phyloP scores from a whole-genome alignment of 2,888 invertebrate species.

The Macroteleia sp. region DNA sequence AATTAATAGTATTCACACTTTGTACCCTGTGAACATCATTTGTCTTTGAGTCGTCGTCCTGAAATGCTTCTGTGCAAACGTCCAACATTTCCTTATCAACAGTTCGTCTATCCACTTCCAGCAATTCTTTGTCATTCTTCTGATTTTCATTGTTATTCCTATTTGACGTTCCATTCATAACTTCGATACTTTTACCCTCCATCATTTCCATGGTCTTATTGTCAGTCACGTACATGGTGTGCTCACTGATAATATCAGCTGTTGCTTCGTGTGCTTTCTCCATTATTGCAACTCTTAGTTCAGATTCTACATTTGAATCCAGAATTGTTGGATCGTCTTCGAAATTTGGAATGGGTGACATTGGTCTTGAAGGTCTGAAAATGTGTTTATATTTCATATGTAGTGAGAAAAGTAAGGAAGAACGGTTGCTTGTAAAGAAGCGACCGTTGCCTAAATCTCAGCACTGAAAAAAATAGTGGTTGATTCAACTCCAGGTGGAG shows the following conservation, averaged over 20 bases:
- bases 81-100: too few relatives aligned
- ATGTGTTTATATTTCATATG: too few relatives aligned
- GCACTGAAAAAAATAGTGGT: too few relatives aligned
- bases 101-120: slow-evolving; percentile 71
- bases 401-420: too few relatives aligned
- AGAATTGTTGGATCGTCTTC: slow-evolving; percentile 79
- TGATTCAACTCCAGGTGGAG: too few relatives aligned
- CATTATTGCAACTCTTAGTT: slow-evolving; percentile 46
- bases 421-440: too few relatives aligned
- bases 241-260: slow-evolving; percentile 67
- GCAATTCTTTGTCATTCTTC: slow-evolving; percentile 61
- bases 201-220: slow-evolving; percentile 78
- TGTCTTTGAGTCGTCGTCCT: slow-evolving; percentile 67
- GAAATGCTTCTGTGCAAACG: slow-evolving; percentile 68
- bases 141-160: slow-evolving; percentile 73
- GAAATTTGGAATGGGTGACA: slow-evolving; percentile 90
- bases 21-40: slow-evolving; percentile 78
- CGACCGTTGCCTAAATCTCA: too few relatives aligned
- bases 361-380: slow-evolving; percentile 87
- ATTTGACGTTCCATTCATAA: slow-evolving; percentile 66
- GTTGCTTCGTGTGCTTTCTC: slow-evolving; percentile 68
- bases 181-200: slow-evolving; percentile 78
- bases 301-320: slow-evolving; percentile 52
- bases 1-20: slow-evolving; percentile 78
- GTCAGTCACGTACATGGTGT: slow-evolving; percentile 72